phyloP scores from a whole-genome alignment of 2,888 invertebrate genomes.

The Andrena marginata region DNA sequence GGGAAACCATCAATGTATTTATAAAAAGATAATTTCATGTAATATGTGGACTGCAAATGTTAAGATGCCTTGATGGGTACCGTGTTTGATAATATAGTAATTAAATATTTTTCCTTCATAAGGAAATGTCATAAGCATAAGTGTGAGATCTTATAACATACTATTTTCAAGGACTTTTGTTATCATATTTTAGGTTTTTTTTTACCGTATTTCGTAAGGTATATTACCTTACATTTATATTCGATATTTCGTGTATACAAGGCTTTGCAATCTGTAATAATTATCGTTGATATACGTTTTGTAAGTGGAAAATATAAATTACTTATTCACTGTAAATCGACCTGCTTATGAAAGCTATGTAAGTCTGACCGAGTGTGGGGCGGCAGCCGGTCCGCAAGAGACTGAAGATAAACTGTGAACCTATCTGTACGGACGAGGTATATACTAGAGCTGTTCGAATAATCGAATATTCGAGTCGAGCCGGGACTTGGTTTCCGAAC shows the following conservation, averaged over 20 bases:
- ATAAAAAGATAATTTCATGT: neutral
- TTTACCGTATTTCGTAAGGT: neutral
- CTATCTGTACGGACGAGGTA: no score
- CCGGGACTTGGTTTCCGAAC: no score
- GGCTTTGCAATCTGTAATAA: neutral
- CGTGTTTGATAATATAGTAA: neutral
- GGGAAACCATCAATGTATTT: neutral
- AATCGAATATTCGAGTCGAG: no score
- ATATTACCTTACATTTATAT: conserved; percentile 18
- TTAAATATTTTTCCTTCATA: conserved; percentile 44
- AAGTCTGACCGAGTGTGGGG: no score
- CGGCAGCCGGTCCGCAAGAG: no score
- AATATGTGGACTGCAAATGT: neutral
- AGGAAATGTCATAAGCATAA: conserved; percentile 11
- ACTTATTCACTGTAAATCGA: no score
- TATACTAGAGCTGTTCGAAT: no score
- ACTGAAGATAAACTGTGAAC: no score
- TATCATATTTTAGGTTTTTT: neutral
- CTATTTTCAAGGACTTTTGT: neutral
- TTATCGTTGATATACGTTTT: conserved; percentile 7
- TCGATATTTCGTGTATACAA: neutral
- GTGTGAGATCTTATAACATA: neutral
- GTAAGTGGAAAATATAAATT: no score
- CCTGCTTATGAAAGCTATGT: no score
- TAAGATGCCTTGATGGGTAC: neutral